Percentiles rank a stretch among this genome's conserved stretches.
Evolutionary conservation across 2,888 invertebrate species (phyloP).

Genomic region (Pachymerium ferrugineum): DNA sequence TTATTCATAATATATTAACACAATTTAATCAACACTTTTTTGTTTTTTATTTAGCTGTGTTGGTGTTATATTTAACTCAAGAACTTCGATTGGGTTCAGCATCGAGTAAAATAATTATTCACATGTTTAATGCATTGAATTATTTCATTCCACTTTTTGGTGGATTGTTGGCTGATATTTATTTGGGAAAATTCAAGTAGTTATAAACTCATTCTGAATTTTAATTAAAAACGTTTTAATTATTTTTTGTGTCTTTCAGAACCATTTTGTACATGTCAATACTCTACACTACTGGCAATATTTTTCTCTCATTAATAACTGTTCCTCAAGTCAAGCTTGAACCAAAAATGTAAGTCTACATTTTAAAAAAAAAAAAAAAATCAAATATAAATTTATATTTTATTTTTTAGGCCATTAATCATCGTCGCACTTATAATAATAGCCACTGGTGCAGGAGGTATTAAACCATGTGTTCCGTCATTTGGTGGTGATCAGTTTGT

Average conservation of each 20-base stretch:
- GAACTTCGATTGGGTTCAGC: slow-evolving; percentile 42
- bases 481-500: slow-evolving; percentile 50
- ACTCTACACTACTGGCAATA: slow-evolving; percentile 50
- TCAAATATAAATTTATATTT: not conserved
- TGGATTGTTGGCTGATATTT: slow-evolving; percentile 53
- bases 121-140: slow-evolving; percentile 49
- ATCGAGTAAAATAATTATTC: slow-evolving; percentile 49
- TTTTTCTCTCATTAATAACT: slow-evolving; percentile 48
- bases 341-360: not conserved
- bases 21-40: slow-evolving; percentile 40
- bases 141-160: slow-evolving; percentile 53
- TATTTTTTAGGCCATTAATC: slow-evolving; percentile 43
- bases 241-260: slow-evolving; percentile 42
- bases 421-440: slow-evolving; percentile 45
- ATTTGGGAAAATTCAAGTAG: slow-evolving; percentile 52
- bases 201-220: not conserved
- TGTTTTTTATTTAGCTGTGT: not conserved
- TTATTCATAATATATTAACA: not conserved
- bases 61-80: not conserved
- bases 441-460: slow-evolving; percentile 48
- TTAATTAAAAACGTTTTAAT: not conserved
- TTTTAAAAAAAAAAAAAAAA: too few relatives aligned
- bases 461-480: slow-evolving; percentile 49
- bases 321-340: not conserved
- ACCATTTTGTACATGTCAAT: slow-evolving; percentile 51